phyloP scores from a whole-genome alignment of 2,888 invertebrate species.

The Melikaiella ostensackeni region DNA sequence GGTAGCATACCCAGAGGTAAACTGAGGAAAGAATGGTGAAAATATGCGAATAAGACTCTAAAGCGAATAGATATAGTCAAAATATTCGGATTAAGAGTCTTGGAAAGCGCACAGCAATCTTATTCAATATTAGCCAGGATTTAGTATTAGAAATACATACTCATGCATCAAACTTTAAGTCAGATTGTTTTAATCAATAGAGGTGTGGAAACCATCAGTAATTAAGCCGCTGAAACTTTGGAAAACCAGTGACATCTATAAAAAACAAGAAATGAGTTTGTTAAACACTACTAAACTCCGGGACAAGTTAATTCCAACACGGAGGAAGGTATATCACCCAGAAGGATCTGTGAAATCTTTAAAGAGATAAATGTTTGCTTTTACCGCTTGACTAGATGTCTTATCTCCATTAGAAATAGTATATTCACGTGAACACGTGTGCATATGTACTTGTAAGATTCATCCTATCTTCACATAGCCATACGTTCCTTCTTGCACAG shows the following conservation, averaged over 20 bases:
- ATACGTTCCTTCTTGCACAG: neutral
- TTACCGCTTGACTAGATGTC: neutral
- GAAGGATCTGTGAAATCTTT: neutral
- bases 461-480: neutral
- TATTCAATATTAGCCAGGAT: no score
- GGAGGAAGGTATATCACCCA: neutral
- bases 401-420: slow-evolving; percentile 14
- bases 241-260: neutral
- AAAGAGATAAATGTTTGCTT: slow-evolving; percentile 16
- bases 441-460: neutral
- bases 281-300: neutral
- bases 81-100: no score
- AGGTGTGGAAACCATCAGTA: no score
- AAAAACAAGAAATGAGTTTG: neutral
- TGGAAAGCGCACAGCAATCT: no score
- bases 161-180: no score
- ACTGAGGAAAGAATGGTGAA: no score
- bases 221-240: no score
- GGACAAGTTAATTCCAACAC: neutral
- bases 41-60: no score
- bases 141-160: no score
- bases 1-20: no score
- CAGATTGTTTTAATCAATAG: no score
- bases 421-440: neutral
- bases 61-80: no score